Evolutionary conservation across 2,113 vertebrate species (phyloP).

Genomic region (Excalfactoria chinensis): DNA sequence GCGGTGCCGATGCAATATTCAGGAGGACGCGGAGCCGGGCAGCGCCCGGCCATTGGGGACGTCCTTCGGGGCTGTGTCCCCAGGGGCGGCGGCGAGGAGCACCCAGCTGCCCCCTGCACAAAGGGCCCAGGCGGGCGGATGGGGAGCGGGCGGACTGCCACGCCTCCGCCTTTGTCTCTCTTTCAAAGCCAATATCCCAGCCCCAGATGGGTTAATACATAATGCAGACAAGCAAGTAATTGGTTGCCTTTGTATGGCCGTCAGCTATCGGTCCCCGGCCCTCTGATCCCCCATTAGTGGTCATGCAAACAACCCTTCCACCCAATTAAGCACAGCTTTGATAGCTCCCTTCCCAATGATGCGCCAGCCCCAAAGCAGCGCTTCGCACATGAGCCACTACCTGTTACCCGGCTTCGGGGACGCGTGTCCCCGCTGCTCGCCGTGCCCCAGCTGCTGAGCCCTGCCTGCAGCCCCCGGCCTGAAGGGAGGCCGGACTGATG

Average conservation of each 20-base stretch:
- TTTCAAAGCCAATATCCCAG: conserved; percentile 87
- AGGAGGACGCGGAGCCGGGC: background rate
- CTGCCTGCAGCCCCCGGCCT: conserved; percentile 20
- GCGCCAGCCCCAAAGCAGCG: conserved; percentile 77
- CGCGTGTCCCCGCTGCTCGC: conserved; percentile 59
- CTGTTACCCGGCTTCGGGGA: conserved; percentile 82
- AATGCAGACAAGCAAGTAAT: conserved; percentile 91
- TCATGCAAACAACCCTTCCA: conserved; percentile 81
- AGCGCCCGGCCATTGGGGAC: background rate
- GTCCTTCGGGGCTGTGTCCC: background rate
- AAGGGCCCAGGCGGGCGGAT: conserved; percentile 86
- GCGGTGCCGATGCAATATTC: background rate
- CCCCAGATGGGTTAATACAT: conserved; percentile 99
- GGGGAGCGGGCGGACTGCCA: conserved; percentile 89
- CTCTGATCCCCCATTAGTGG: conserved; percentile 88
- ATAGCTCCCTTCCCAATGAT: conserved; percentile 84
- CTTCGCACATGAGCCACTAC: conserved; percentile 91
- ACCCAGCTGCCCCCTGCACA: conserved; percentile 74
- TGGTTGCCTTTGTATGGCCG: conserved; percentile 73
- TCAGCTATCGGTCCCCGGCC: conserved; percentile 77
- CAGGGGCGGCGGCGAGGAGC: background rate
- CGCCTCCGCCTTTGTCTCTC: conserved; percentile 88
- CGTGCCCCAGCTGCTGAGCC: conserved; percentile 79
- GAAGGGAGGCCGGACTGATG: conserved; percentile 68
- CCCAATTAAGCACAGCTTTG: conserved; percentile 97